Base-by-base conservation (phyloP, 1,140 invertebrate genomes). In the Hypsibius dujardini region DNA sequence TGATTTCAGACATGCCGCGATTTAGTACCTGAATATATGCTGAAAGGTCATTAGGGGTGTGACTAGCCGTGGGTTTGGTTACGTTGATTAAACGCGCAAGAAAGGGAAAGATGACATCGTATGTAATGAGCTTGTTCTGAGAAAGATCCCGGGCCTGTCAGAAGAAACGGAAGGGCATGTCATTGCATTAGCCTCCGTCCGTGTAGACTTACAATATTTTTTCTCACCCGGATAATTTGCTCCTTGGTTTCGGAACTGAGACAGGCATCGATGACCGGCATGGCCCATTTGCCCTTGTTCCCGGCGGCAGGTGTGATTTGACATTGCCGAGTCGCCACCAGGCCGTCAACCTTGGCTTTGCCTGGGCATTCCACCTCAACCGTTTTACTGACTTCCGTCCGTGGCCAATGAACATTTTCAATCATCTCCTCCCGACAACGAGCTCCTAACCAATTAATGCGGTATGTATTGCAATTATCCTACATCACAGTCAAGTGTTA, bases 401-500 rank as follows among this genome's bases (percentile, higher is more conserved):
- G 50, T 12, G 50, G 50, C 50, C 50, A 56, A 56, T n/a, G 50
- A 7, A 56, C 50, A 56, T 56, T 56, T n/a, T 56, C 50, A 12
- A 56, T 56, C 50, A 56, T 56, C n/a, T 56, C 50, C 50, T 56
- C 50, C 50, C 50, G 50, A 56, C 50, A 56, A 56, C 50, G 50
- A 28, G 28, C 28, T 28, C 28, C 28, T 28, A 28, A 28, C 28
- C 28, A 28, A 28, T 28, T 28, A 28, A 28, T 28, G 28, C 28
- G 28, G 28, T 28, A 28, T 28, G 28, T 28, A 28, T 28, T 28
- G 28, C 28, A 28, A 28, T 28, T 28, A 28, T 28, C 28, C 28
- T 28, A 28, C 28, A 28, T 28, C 28, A 28, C 28, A 28, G 28
- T 28, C 28, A 28, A 28, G 28, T 28, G 28, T 28, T 28, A 28